Evolutionary conservation across 2,113 vertebrate species (phyloP).

Genomic region (Notechis scutatus): DNA sequence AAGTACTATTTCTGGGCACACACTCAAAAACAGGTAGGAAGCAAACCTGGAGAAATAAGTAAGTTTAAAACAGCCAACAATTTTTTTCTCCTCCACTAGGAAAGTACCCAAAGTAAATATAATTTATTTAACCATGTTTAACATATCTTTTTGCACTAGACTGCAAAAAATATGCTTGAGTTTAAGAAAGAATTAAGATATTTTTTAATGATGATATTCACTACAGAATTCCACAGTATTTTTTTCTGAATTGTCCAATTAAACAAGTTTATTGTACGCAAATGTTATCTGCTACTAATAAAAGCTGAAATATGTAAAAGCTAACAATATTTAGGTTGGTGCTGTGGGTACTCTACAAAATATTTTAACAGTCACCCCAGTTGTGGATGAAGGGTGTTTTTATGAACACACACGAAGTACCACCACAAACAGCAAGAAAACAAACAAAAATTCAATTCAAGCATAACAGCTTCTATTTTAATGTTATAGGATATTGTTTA

Average conservation of each 20-base stretch:
- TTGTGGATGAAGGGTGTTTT: neutral
- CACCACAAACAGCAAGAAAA: neutral
- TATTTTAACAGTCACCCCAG: neutral
- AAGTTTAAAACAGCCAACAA: slow-evolving; percentile 79
- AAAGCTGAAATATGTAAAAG: slow-evolving; percentile 69
- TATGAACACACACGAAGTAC: neutral
- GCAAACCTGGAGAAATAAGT: slow-evolving; percentile 82
- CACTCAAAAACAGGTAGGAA: slow-evolving; percentile 87
- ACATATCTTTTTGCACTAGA: slow-evolving; percentile 65
- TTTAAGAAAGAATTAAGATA: slow-evolving; percentile 48
- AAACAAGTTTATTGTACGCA: slow-evolving; percentile 59
- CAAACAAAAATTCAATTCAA: neutral
- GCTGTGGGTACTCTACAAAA: slow-evolving; percentile 38
- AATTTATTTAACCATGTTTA: slow-evolving; percentile 80
- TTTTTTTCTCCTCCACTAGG: slow-evolving; percentile 56
- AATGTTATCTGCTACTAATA: slow-evolving; percentile 69
- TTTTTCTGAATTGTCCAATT: slow-evolving; percentile 52
- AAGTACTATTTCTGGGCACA: slow-evolving; percentile 86
- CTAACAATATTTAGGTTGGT: slow-evolving; percentile 64
- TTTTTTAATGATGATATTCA: slow-evolving; percentile 46
- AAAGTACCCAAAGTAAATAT: slow-evolving; percentile 79
- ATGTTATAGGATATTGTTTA: rapidly evolving
- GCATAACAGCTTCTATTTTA: neutral
- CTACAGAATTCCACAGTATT: slow-evolving; percentile 45
- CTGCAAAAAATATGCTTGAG: slow-evolving; percentile 66